Conservation (phyloP, 1,140 invertebrate species). For the Holotrichia oblita region DNA sequence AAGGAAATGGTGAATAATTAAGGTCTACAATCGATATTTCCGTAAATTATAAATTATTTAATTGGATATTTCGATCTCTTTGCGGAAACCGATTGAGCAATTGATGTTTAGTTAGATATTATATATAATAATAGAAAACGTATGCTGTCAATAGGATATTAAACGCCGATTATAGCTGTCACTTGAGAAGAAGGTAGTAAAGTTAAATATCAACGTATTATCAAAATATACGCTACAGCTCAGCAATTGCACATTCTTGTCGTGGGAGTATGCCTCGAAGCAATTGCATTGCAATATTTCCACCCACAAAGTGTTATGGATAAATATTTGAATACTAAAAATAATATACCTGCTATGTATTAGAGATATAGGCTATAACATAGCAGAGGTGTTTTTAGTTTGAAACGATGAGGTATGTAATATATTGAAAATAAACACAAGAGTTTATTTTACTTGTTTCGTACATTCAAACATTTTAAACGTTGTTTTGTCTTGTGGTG, state of each 20-base stretch:
- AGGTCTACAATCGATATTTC: not conserved
- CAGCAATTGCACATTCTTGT: not conserved
- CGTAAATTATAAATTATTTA: not conserved
- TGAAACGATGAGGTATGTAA: no score
- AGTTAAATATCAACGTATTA: not conserved
- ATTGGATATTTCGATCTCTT: not conserved
- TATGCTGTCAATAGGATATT: not conserved
- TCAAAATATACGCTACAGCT: not conserved
- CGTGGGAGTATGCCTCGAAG: no score
- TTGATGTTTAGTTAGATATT: not conserved
- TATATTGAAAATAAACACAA: no score
- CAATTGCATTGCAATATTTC: not conserved
- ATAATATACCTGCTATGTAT: no score
- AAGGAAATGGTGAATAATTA: not conserved
- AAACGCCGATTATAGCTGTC: not conserved
- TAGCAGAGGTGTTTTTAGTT: no score
- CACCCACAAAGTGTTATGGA: not conserved
- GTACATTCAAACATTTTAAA: no score
- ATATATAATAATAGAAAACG: not conserved
- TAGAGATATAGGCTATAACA: no score
- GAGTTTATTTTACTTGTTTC: no score
- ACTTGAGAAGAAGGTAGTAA: not conserved
- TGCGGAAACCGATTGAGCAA: conserved; percentile 4
- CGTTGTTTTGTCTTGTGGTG: no score
- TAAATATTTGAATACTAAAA: no score